Evolutionary conservation across 2,113 vertebrate species (phyloP), one percentile per base, ranked within the genome.

Genomic region (Aptenodytes forsteri): DNA sequence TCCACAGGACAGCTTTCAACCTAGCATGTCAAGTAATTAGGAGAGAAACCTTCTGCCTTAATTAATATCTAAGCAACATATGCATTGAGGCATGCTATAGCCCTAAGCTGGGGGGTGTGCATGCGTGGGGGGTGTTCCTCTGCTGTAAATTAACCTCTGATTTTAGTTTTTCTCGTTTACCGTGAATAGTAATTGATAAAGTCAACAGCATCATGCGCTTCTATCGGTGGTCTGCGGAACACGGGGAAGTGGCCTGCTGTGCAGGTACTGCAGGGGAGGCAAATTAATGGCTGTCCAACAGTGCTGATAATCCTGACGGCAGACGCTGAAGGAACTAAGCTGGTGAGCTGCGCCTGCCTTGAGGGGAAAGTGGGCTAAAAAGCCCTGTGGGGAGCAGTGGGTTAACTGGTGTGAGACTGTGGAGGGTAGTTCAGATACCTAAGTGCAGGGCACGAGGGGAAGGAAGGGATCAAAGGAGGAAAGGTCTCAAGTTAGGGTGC

Each of bases 121-220:
- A 0, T 13, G 25, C 5, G 59, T 2, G 23, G 8, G 9, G 3
- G 3, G 6, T 21, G 40, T 25, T 78, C 21, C 27, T 67, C 44
- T 75, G 72, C 40, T 61, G 13, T 44, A 46, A 61, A 84, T 79
- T 66, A 69, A 55, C 16, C 21, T 87, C 83, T 72, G 36, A 15
- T 71, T 84, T 87, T 75, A 46, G 5, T 17, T 81, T 81, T 81
- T 61, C 3, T 8, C 27, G 1, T 46, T 92, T 46, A 12, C 25
- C 34, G 2, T 30, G 29, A 46, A 5, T 2, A 71, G 52, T 14
- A 50, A 56, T 29, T 36, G 46, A 16, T 40, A 55, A 58, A 1
- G 2, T 69, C 25, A 19, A 29, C n/a, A 67, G 44, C 19, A 40
- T 9, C 14, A 0, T 6, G 64, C 2, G 0, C 42, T 55, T 40